Percentiles rank a stretch among this genome's conserved stretches.
phyloP scores from a whole-genome alignment of 2,113 vertebrate genomes.

The Lichenostomus cassidix region DNA sequence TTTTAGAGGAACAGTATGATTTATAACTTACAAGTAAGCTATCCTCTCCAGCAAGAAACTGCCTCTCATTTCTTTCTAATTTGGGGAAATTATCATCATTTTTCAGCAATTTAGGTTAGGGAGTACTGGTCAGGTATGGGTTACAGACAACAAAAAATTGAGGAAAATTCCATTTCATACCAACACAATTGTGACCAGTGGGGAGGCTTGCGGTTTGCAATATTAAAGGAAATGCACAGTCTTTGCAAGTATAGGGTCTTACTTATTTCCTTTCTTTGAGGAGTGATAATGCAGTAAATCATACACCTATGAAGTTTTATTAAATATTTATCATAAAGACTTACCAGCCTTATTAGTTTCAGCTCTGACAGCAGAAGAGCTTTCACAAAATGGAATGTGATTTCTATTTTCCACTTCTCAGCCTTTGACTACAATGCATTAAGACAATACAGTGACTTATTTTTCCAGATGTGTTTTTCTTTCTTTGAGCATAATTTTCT shows the following conservation, averaged over 20 bases:
- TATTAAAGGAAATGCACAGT: not conserved
- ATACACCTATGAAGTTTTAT: constrained; percentile 23
- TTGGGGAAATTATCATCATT: not conserved
- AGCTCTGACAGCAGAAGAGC: not conserved
- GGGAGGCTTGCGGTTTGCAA: not conserved
- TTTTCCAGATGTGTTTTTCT: constrained; percentile 44
- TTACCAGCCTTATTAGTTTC: constrained; percentile 49
- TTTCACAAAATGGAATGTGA: constrained; percentile 18
- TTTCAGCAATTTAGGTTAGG: not conserved
- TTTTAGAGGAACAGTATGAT: not conserved
- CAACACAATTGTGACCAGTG: not conserved
- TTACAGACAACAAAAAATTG: not conserved
- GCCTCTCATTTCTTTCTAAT: not conserved
- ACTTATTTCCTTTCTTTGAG: constrained; percentile 24
- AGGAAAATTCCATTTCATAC: not conserved
- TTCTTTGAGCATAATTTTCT: constrained; percentile 35
- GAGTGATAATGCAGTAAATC: constrained; percentile 42
- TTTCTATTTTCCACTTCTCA: constrained; percentile 44
- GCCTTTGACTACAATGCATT: not conserved
- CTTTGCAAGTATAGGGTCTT: not conserved
- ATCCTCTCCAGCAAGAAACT: not conserved
- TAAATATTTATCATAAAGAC: constrained; percentile 60
- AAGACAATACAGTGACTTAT: constrained; percentile 8
- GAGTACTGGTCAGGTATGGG: not conserved
- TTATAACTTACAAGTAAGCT: not conserved